Base-by-base conservation (phyloP, 1,140 invertebrate species). In the Gonioctena quinquepunctata region DNA sequence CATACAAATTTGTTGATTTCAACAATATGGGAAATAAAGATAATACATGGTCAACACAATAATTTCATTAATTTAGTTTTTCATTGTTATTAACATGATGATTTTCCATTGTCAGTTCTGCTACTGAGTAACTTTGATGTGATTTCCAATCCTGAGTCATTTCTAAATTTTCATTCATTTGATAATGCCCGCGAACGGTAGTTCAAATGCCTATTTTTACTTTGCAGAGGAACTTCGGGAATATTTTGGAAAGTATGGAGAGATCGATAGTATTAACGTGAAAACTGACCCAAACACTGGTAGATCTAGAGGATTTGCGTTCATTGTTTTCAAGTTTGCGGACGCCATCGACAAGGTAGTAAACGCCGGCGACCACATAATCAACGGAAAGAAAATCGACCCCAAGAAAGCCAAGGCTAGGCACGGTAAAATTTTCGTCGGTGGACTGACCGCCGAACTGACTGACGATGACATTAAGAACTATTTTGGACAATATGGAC, bases 401-500 rank as follows among this genome's bases (percentile, higher is more conserved):
- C 95, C 96, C 3, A 97, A 97, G 79, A 96, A 96, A 83, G 96
- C 96, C 0, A 96, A 96, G 83, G 95, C 95, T 0, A 88, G 95
- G 68, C 92, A 94, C 81, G 95, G 94, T 18, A 97, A 97, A 86
- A 96, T 98, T 70, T 98, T 97, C 87, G 95, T 97, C 73, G 96
- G 96, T 72, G 95, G 96, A 52, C 87, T 98, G 26, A 93, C 94
- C 63, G 91, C 92, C 79, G 94, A 97, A 85, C 88, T 96, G 28
- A 90, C 91, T 56, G 95, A 98, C 85, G 94, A 96, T 78, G 95
- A 97, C 79, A 97, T 98, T 73, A 95, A 94, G 79, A 90, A 88
- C 72, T 96, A 94, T 85, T 98, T 98, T 80, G 87, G 89, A 68
- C 92, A 96, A 82, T 97, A 93, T 86, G 96, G 96, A 82, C 94